Base-by-base conservation (phyloP, 1,140 invertebrate genomes). In the Asbolus verrucosus region DNA sequence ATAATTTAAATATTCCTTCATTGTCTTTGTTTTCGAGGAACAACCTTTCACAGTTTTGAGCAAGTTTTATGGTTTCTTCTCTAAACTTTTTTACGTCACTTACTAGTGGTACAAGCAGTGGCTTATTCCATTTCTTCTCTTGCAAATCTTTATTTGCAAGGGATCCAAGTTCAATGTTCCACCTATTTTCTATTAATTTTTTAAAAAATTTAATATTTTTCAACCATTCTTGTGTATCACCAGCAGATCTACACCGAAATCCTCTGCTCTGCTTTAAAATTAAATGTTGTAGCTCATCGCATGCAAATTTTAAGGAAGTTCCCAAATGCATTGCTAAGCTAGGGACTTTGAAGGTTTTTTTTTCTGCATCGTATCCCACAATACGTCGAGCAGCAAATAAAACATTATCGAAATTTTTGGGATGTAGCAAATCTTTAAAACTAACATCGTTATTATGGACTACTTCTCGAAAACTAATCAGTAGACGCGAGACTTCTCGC, bases 101-200 rank as follows among this genome's bases (percentile, higher is more conserved):
- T 14, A 75, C 69, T 16, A 75, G 36, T n/a, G 73, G 71, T 27
- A 75, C 5, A 18, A 75, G 61, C 39, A 73, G 33, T 16, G 73
- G 73, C 59, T 73, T 75, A 21, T 69, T 69, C 73, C 73, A 73
- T 16, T 46, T 38, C 38, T 73, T 75, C 69, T 75, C 61, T 54
- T 68, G 60, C 9, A 75, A 18, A 30, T 73, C 73, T 65, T 75
- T 75, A 60, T 75, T 73, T 24, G 73, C 73, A 9, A 75, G 27
- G 4, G 68, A 73, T 3, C 30, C 13, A 27, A 74, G 14, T 74
- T 72, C 70, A 8, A 16, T 67, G 24, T 61, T 71, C 69, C 69
- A 71, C 8, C 46, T 16, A 1, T 11, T 6, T 67, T 67, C 65
- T 9, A 66, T 5, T 27, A 46, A 46, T 66, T 46, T 24, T 33